Evolutionary conservation across 2,797 vertebrate genomes (phyloP).

Genomic region (Pelobates cultripes): DNA sequence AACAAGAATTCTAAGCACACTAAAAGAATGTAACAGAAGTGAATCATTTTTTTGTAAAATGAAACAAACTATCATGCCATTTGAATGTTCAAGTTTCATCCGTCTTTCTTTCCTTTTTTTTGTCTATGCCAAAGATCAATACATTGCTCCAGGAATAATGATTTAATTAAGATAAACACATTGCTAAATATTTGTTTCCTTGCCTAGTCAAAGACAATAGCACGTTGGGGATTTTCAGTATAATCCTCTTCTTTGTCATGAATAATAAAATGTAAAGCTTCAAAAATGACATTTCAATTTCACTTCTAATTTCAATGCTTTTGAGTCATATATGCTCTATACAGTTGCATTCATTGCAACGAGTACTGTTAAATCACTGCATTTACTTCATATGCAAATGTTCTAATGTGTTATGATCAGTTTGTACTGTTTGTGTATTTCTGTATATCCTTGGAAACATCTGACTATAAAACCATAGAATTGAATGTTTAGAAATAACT

Average conservation of each 20-base stretch:
- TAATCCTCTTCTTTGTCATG: conserved; percentile 50
- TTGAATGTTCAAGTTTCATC: conserved; percentile 52
- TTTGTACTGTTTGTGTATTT: not conserved
- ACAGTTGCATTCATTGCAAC: not conserved
- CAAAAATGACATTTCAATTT: conserved; percentile 43
- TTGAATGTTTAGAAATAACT: not conserved
- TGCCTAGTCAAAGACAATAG: conserved; percentile 57
- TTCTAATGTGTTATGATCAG: not conserved
- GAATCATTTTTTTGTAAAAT: not conserved
- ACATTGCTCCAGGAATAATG: conserved; percentile 57
- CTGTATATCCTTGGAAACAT: too few species aligned
- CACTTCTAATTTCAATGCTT: not conserved
- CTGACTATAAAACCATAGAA: not conserved
- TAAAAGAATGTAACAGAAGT: not conserved
- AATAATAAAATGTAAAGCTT: conserved; percentile 46
- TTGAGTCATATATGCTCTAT: not conserved
- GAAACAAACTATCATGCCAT: not conserved
- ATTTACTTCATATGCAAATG: not conserved
- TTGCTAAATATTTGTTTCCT: conserved; percentile 62
- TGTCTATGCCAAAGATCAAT: conserved; percentile 57
- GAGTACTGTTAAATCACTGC: not conserved
- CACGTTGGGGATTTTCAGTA: conserved; percentile 52
- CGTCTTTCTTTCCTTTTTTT: conserved; percentile 43
- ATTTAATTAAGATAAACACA: conserved; percentile 69
- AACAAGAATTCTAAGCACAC: not conserved